Evolutionary conservation across 1,140 invertebrate genomes (phyloP).

Genomic region (Cotesia vestalis): DNA sequence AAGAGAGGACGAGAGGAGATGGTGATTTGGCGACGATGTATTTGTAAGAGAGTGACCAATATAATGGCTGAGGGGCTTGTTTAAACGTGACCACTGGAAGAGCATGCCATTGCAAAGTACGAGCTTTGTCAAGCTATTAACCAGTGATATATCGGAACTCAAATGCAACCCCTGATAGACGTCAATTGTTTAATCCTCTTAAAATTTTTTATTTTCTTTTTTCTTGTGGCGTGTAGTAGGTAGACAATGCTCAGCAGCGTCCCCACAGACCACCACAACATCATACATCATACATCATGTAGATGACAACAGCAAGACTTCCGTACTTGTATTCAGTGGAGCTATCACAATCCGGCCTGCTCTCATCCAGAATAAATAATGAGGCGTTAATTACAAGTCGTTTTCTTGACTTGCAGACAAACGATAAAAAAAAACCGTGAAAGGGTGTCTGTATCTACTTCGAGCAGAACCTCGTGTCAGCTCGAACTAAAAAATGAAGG

Average conservation of each 20-base stretch:
- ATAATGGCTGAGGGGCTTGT: conserved; percentile 13
- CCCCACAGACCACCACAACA: neutral
- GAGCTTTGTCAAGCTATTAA: conserved; percentile 32
- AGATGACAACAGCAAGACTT: neutral
- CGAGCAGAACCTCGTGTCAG: too few species aligned
- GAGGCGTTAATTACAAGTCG: conserved; percentile 31
- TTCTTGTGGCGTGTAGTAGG: too few species aligned
- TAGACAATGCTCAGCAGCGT: neutral
- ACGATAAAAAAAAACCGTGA: conserved; percentile 19
- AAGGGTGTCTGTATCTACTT: neutral
- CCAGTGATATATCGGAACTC: conserved; percentile 29
- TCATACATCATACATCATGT: neutral
- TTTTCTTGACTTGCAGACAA: conserved; percentile 3
- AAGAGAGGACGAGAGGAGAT: conserved; percentile 19
- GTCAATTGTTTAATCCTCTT: conserved; percentile 37
- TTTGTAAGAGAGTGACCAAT: conserved; percentile 1
- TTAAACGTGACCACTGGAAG: conserved; percentile 20
- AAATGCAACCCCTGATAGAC: conserved; percentile 31
- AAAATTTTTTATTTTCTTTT: neutral
- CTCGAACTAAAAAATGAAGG: neutral
- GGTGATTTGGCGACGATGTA: neutral
- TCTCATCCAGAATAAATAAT: conserved; percentile 30
- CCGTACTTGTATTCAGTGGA: conserved; percentile 21
- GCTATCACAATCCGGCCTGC: neutral
- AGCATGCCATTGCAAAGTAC: neutral